These are phyloP conservation scores for Myocastor coypus DNA, from an alignment of 2,113 vertebrate genomes.

Conservation along the genomic window DNA sequence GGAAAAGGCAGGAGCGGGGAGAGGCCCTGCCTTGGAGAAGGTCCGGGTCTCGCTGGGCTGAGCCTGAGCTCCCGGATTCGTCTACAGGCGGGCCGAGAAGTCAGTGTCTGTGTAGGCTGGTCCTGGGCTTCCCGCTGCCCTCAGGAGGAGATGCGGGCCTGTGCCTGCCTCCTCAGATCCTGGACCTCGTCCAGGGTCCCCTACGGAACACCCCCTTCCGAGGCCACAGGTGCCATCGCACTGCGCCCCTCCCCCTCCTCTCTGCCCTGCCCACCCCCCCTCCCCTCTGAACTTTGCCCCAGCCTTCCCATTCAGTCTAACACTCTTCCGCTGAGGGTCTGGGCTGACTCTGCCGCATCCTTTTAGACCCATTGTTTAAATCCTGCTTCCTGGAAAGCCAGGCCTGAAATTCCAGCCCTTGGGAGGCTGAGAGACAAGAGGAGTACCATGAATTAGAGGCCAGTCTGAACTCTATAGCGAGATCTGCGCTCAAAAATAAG, in stretches of 20 bases:
- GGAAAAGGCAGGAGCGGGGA: too few species aligned
- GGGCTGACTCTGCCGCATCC: not conserved
- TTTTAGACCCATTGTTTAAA: not conserved
- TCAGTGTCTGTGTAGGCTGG: not conserved
- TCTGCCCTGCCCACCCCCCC: not conserved
- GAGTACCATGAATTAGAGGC: too few species aligned
- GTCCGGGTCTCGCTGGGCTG: not conserved
- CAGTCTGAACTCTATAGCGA: not conserved
- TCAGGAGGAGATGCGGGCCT: not conserved
- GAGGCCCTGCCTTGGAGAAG: not conserved
- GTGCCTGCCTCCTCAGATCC: not conserved
- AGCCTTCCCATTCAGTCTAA: not conserved
- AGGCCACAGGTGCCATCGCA: rapidly evolving
- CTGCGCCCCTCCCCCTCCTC: too few species aligned
- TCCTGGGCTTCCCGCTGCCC: not conserved
- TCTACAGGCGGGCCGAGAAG: not conserved
- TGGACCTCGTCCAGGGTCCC: not conserved
- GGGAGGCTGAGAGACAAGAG: too few species aligned
- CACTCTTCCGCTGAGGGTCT: not conserved
- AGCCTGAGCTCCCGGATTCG: not conserved
- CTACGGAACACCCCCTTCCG: rapidly evolving
- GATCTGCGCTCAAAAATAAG: not conserved
- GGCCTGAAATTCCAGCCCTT: not conserved
- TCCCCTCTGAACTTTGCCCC: not conserved
- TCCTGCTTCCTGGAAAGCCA: not conserved